Conservation (phyloP, 2,888 invertebrate genomes). For the Zootermopsis nevadensis region DNA sequence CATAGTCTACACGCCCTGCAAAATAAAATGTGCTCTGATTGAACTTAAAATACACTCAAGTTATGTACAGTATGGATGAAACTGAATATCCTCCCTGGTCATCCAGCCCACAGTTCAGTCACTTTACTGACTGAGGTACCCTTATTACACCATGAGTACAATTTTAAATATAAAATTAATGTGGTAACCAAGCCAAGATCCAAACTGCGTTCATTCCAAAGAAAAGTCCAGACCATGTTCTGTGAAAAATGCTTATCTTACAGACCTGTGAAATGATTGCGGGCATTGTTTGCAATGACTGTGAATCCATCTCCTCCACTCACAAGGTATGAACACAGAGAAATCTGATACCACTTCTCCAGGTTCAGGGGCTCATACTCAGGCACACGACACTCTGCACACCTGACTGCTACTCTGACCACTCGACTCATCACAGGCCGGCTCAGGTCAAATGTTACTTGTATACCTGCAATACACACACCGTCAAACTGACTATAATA, state of each 20-base stretch:
- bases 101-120: too few relatives aligned
- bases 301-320: constrained; percentile 77
- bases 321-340: constrained; percentile 71
- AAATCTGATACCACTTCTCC: constrained; percentile 71
- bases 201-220: too few relatives aligned
- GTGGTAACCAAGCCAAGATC: too few relatives aligned
- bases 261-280: constrained; percentile 47
- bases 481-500: too few relatives aligned
- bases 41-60: too few relatives aligned
- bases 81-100: too few relatives aligned
- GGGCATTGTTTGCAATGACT: constrained; percentile 50
- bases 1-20: constrained; percentile 67
- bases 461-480: constrained; percentile 65
- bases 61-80: too few relatives aligned
- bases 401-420: constrained; percentile 66
- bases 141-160: too few relatives aligned
- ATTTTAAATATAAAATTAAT: too few relatives aligned
- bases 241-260: too few relatives aligned
- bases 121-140: too few relatives aligned
- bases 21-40: neutral
- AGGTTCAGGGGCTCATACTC: constrained; percentile 70
- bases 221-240: too few relatives aligned
- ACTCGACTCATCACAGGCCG: constrained; percentile 71
- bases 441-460: constrained; percentile 71
- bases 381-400: constrained; percentile 74